These are phyloP conservation scores for Bungarus multicinctus DNA, from an alignment of 2,113 vertebrate species.

Conservation along the genomic window DNA sequence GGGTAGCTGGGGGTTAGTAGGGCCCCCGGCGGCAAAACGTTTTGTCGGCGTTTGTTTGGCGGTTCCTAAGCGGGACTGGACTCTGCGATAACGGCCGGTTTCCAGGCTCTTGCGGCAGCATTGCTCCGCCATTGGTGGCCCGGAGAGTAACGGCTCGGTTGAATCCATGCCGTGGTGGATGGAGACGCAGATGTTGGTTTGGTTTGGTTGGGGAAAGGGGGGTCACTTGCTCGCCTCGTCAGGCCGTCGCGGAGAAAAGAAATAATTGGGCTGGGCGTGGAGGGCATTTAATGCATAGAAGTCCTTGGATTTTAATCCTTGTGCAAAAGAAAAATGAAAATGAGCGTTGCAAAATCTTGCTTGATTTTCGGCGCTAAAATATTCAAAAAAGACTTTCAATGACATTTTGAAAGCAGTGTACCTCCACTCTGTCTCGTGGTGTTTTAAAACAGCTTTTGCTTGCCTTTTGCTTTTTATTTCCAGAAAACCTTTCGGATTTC, in stretches of 20 bases:
- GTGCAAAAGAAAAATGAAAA: too few relatives aligned
- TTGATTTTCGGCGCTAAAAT: background rate
- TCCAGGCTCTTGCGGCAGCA: background rate
- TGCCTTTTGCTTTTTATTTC: constrained; percentile 11
- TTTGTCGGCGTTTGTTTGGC: background rate
- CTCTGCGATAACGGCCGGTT: background rate
- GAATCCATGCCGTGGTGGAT: background rate
- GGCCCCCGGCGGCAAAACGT: too few relatives aligned
- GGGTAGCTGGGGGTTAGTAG: background rate
- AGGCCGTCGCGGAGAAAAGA: background rate
- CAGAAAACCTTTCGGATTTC: constrained; percentile 87
- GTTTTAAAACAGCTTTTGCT: constrained; percentile 32
- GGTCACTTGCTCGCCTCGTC: background rate
- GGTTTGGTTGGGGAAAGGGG: background rate
- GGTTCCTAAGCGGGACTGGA: background rate
- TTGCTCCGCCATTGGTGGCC: background rate
- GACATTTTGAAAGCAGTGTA: background rate
- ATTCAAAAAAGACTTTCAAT: background rate
- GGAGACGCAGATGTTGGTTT: background rate
- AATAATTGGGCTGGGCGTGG: background rate
- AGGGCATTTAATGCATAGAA: background rate
- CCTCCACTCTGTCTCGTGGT: constrained; percentile 1
- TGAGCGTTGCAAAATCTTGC: background rate
- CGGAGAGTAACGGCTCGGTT: background rate
- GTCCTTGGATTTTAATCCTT: background rate